A percentile compares a stretch with the other conserved stretches of the same genome.
phyloP scores from a whole-genome alignment of 2,888 invertebrate species.

The Acleris cristana region DNA sequence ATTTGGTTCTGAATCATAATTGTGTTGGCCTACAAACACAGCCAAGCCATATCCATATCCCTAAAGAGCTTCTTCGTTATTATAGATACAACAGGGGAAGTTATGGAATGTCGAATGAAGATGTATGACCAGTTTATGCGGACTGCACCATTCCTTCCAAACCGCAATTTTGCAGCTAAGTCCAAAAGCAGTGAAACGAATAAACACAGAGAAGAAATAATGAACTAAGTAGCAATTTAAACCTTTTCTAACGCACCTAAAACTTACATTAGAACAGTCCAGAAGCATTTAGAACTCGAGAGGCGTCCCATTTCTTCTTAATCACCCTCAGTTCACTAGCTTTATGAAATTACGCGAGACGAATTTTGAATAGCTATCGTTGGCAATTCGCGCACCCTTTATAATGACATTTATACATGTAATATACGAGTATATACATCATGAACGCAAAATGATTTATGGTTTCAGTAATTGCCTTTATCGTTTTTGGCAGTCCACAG shows the following conservation, averaged over 20 bases:
- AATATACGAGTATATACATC: background rate
- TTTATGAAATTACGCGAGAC: conserved; percentile 20
- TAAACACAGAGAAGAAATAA: background rate
- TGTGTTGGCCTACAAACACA: too few species aligned
- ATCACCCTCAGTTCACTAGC: conserved; percentile 13
- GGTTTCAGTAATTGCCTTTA: background rate
- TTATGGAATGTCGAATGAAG: too few species aligned
- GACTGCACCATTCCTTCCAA: too few species aligned
- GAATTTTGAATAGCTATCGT: conserved; percentile 16
- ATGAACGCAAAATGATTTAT: conserved; percentile 9
- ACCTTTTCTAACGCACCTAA: conserved; percentile 6
- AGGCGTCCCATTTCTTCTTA: conserved; percentile 14
- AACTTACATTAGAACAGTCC: conserved; percentile 7
- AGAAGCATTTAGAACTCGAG: conserved; percentile 20
- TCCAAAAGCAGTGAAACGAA: too few species aligned
- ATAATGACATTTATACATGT: background rate
- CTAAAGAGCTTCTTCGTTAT: too few species aligned
- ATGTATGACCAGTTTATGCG: too few species aligned
- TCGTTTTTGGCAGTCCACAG: too few species aligned
- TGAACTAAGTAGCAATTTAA: background rate
- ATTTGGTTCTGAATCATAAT: too few species aligned
- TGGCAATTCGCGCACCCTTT: conserved; percentile 3
- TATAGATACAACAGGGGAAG: too few species aligned
- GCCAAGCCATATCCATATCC: too few species aligned
- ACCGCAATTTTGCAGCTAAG: too few species aligned